These are phyloP conservation scores for Vannuccia rotundouncinata DNA, from an alignment of 2,888 invertebrate species.

Conservation along the genomic window DNA sequence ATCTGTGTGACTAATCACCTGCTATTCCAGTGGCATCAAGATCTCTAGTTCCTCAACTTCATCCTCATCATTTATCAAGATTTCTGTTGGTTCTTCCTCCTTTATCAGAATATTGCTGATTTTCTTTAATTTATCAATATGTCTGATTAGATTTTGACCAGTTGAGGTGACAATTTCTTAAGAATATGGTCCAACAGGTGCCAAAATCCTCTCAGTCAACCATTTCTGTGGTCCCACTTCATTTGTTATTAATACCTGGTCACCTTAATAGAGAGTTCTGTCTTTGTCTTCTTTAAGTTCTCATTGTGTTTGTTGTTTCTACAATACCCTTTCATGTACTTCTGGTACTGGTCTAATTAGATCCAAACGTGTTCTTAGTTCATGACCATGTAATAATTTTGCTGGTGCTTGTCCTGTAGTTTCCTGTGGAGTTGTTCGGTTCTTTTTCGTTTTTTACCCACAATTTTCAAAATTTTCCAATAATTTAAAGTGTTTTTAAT, in stretches of 20 bases:
- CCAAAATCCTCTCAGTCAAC: not conserved
- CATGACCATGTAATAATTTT: constrained; percentile 1
- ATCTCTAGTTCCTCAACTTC: not conserved
- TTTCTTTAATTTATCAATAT: constrained; percentile 8
- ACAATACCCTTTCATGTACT: constrained; percentile 10
- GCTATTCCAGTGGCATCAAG: not conserved
- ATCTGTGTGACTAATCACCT: not conserved
- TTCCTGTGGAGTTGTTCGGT: constrained; percentile 1
- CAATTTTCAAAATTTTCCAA: too few species aligned
- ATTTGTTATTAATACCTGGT: constrained; percentile 9
- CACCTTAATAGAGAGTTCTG: not conserved
- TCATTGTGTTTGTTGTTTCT: not conserved
- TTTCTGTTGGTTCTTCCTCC: not conserved
- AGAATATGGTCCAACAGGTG: not conserved
- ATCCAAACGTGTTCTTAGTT: constrained; percentile 29
- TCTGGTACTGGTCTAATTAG: not conserved
- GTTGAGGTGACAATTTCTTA: not conserved
- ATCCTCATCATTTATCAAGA: not conserved
- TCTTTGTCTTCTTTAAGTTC: not conserved
- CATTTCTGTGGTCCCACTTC: constrained; percentile 18
- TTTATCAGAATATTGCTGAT: not conserved
- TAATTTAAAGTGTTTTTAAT: too few species aligned
- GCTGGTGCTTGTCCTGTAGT: constrained; percentile 30
- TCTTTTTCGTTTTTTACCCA: too few species aligned
- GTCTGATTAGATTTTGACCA: constrained; percentile 8